Base-by-base conservation (phyloP, 2,797 vertebrate genomes). In the Rachycentron canadum region DNA sequence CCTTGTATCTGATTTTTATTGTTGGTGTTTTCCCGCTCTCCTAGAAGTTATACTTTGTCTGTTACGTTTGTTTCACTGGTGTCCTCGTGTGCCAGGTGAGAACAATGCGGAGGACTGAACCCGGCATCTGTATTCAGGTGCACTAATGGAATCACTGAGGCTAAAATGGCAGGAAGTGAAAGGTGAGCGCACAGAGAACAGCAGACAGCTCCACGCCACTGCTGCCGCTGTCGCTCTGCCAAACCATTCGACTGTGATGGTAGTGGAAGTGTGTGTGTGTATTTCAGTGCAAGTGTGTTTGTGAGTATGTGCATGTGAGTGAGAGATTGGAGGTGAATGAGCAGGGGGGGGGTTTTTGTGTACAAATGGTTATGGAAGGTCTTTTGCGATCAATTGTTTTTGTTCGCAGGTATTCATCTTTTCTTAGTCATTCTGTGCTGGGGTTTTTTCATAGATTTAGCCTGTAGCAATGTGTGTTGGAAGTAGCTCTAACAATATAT, bases 101-200 rank as follows among this genome's bases (percentile, higher is more conserved):
- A 84, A 89, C 78, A 86, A 82, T 89, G 82, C 59, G 69, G 58
- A 45, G 74, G 69, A 73, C 70, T 69, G 65, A 78, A 78, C 74
- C 82, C 47, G 58, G 90, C 79, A 89, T 93, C 89, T 93, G 91
- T 90, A 91, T 91, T 92, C 91, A 92, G 91, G 85, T 93, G 90
- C 86, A 86, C 83, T 93, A 94, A 95, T 92, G 90, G 88, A 95
- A 89, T 91, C 92, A 94, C 87, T 93, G 91, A 91, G 91, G 90
- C 92, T 92, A 89, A 94, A 94, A 93, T 92, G 92, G 89, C 91
- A 91, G 88, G 83, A 86, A 93, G 91, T 93, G 90, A 92, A 90
- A 92, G 93, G 91, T 93, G 92, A 93, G 82, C 85, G 82, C 82
- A 85, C 89, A 91, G 86, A 92, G 91, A 90, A 88, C 88, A 90